Conservation (phyloP, 2,113 vertebrate species). For the Willisornis vidua region DNA sequence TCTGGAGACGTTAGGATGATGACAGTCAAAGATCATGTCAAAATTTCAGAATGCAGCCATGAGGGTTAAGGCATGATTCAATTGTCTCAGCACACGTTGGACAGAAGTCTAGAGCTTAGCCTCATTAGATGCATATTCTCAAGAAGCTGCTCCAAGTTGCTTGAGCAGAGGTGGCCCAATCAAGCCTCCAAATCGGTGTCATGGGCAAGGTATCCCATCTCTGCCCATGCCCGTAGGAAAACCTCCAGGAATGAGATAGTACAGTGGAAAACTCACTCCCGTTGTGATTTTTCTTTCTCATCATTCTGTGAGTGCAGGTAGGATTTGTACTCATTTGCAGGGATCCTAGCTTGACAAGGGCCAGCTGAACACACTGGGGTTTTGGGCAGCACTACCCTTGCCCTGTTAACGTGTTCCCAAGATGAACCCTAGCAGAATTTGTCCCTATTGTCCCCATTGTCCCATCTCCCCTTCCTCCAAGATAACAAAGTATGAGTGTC, state of each 20-base stretch:
- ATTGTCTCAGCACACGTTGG: background rate
- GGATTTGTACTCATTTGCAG: background rate
- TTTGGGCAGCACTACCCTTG: fast-evolving
- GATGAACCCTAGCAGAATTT: background rate
- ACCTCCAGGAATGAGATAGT: background rate
- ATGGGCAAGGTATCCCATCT: background rate
- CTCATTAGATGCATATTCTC: background rate
- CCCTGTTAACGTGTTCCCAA: background rate
- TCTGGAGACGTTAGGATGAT: background rate
- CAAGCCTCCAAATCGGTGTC: background rate
- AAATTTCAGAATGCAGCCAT: background rate
- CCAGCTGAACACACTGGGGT: background rate
- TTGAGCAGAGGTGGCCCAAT: background rate
- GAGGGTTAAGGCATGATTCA: background rate
- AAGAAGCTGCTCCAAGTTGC: background rate
- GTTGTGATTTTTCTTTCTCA: background rate
- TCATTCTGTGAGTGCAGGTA: background rate
- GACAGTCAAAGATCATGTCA: background rate
- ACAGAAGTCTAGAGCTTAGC: background rate
- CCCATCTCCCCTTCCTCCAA: background rate
- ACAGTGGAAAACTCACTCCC: background rate
- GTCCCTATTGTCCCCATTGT: background rate
- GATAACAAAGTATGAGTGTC: background rate
- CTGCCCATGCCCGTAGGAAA: background rate
- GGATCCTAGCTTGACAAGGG: background rate